Conservation (phyloP, 2,797 vertebrate species). For the Propithecus deckenii region DNA sequence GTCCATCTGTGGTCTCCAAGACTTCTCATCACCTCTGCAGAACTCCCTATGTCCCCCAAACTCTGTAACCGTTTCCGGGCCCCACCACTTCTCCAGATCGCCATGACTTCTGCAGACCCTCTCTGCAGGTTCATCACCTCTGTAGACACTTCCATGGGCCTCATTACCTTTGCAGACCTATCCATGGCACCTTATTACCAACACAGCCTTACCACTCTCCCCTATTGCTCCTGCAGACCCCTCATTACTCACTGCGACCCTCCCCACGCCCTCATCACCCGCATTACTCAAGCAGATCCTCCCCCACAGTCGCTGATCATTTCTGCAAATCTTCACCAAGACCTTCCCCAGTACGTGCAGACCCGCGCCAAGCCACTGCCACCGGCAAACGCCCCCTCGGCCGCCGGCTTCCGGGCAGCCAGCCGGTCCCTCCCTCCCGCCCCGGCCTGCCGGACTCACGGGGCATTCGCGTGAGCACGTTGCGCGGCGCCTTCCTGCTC, state of each 20-base stretch:
- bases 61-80: background rate
- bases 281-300: background rate
- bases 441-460: constrained; percentile 84
- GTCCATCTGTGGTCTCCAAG: background rate
- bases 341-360: background rate
- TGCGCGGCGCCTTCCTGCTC: constrained; percentile 86
- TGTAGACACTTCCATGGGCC: background rate
- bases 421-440: background rate
- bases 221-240: accelerated
- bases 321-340: background rate
- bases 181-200: accelerated
- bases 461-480: constrained; percentile 95
- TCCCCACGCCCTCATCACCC: background rate
- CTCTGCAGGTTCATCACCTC: background rate
- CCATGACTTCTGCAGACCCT: background rate
- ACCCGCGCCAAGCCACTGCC: accelerated
- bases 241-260: accelerated
- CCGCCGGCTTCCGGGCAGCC: background rate
- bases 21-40: background rate
- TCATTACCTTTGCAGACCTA: background rate
- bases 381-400: background rate
- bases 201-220: background rate
- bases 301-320: accelerated
- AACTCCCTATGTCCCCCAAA: background rate
- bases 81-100: background rate